These are phyloP conservation scores for Acholoe squamosa DNA, from an alignment of 2,888 invertebrate genomes.

Conservation along the genomic window DNA sequence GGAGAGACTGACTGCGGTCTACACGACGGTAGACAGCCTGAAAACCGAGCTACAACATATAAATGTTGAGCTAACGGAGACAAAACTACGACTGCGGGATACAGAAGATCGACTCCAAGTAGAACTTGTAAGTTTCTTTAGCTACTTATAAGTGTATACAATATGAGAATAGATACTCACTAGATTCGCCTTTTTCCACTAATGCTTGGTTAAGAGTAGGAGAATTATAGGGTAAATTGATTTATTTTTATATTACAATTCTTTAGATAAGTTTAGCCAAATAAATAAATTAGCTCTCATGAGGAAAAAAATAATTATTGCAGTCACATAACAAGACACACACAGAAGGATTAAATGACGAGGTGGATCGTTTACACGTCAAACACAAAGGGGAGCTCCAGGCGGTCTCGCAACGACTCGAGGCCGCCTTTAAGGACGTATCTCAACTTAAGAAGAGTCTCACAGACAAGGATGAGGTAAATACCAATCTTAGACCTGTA, in stretches of 20 bases:
- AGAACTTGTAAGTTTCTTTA: too few species aligned
- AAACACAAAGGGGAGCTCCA: conserved; percentile 48
- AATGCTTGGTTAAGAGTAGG: too few species aligned
- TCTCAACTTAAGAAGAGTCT: neutral
- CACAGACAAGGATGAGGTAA: conserved; percentile 25
- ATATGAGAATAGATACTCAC: too few species aligned
- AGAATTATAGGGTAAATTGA: too few species aligned
- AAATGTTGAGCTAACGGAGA: neutral
- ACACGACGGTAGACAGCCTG: conserved; percentile 5
- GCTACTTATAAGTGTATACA: too few species aligned
- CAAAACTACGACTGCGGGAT: neutral
- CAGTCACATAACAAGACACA: neutral
- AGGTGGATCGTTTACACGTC: conserved; percentile 38
- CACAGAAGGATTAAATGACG: neutral
- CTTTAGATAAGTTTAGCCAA: too few species aligned
- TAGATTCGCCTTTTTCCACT: too few species aligned
- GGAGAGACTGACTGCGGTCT: conserved; percentile 12
- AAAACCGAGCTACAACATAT: neutral
- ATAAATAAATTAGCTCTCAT: too few species aligned
- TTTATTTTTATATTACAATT: too few species aligned
- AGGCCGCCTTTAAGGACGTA: neutral
- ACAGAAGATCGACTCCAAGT: neutral
- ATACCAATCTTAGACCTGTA: neutral
- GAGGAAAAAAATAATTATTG: neutral
- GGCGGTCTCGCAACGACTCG: neutral